phyloP scores from a whole-genome alignment of 1,140 invertebrate species.

The Drosophila kikkawai region DNA sequence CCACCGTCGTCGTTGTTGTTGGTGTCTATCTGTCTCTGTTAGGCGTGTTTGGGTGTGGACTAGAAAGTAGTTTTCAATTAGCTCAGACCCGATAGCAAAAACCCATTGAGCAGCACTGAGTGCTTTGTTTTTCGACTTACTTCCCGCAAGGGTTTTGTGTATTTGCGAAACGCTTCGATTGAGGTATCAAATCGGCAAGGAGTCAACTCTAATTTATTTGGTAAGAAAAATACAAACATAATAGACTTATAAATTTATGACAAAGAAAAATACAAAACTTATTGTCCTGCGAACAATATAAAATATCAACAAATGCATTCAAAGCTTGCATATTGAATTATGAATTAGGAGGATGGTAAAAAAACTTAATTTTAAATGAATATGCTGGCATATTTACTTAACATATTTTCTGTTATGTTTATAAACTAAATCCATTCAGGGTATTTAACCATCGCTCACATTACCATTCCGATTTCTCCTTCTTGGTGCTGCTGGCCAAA shows the following conservation, averaged over 20 bases:
- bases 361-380: background rate
- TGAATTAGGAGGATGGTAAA: background rate
- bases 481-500: slow-evolving; percentile 15
- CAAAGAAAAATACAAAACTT: no score
- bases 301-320: background rate
- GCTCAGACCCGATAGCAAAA: slow-evolving; percentile 53
- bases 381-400: background rate
- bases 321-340: background rate
- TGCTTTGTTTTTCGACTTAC: slow-evolving; percentile 41
- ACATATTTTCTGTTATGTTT: background rate
- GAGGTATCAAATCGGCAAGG: background rate
- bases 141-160: background rate
- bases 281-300: background rate
- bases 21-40: slow-evolving; percentile 18
- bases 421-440: slow-evolving; percentile 12
- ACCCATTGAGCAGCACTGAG: slow-evolving; percentile 45
- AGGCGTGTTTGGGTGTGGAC: slow-evolving; percentile 17
- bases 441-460: slow-evolving; percentile 9
- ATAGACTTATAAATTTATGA: no score
- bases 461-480: background rate
- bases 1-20: slow-evolving; percentile 20
- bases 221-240: background rate
- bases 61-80: slow-evolving; percentile 78
- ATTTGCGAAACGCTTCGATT: slow-evolving; percentile 9
- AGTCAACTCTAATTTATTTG: background rate